These are phyloP conservation scores for Colistium nudipinnis DNA, from an alignment of 2,113 vertebrate species.

Conservation along the genomic window DNA sequence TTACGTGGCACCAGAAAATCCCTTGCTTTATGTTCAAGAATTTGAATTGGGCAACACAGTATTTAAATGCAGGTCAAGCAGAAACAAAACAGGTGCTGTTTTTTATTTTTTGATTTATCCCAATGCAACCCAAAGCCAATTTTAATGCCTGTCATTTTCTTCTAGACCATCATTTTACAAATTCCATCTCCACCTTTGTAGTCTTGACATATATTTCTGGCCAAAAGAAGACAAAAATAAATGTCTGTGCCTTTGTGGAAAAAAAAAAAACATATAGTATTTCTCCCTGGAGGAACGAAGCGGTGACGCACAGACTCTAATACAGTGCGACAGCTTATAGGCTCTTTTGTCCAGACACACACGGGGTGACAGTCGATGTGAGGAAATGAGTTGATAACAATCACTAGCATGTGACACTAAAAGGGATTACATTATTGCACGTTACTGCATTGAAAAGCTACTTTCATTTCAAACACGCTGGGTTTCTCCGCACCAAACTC, in stretches of 20 bases:
- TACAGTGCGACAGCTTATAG: constrained; percentile 5
- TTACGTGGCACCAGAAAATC: background rate
- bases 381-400: background rate
- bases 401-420: background rate
- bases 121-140: constrained; percentile 21
- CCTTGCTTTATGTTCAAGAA: constrained; percentile 15
- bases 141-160: constrained; percentile 56
- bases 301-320: constrained; percentile 13
- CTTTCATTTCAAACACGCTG: background rate
- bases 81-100: constrained; percentile 27
- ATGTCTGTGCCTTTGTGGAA: constrained; percentile 26
- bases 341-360: background rate
- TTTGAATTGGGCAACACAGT: constrained; percentile 11
- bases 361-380: background rate
- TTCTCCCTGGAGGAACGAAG: background rate
- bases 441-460: background rate
- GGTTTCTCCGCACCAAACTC: background rate
- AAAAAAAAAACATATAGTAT: constrained; percentile 3
- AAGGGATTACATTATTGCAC: constrained; percentile 5
- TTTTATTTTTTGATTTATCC: too few relatives aligned
- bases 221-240: background rate
- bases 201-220: constrained; percentile 18
- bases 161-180: constrained; percentile 42
- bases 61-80: constrained; percentile 40
- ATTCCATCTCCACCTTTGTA: constrained; percentile 47